Evolutionary conservation across 2,113 vertebrate species (phyloP).

Genomic region (Hemibagrus wyckioides): DNA sequence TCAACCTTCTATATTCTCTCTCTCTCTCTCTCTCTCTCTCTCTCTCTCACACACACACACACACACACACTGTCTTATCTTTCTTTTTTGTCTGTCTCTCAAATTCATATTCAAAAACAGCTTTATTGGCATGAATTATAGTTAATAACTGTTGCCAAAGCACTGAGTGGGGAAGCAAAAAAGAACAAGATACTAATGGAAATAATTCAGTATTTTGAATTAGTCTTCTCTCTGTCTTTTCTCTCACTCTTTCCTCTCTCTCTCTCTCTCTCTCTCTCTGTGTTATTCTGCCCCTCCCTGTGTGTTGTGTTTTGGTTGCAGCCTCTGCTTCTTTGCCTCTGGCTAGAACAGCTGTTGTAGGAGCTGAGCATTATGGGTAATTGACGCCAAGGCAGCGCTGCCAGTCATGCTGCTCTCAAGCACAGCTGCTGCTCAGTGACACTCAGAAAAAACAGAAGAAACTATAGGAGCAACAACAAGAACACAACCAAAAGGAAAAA

Average conservation of each 20-base stretch:
- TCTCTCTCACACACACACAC: no score
- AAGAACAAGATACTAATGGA: no score
- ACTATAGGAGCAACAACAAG: neutral
- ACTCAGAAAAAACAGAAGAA: neutral
- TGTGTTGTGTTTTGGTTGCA: slow-evolving; percentile 33
- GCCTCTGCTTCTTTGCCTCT: slow-evolving; percentile 51
- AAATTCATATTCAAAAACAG: no score
- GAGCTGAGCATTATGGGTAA: slow-evolving; percentile 52
- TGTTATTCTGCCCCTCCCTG: slow-evolving; percentile 40
- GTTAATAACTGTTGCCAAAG: no score
- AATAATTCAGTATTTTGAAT: no score
- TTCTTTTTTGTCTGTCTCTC: no score
- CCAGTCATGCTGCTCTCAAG: slow-evolving; percentile 51
- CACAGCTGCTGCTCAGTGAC: slow-evolving; percentile 52
- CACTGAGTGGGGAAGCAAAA: no score
- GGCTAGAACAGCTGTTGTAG: slow-evolving; percentile 61
- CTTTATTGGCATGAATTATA: no score
- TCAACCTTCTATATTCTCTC: neutral
- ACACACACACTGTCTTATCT: no score
- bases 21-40: neutral
- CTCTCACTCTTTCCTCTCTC: neutral
- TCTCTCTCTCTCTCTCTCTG: neutral
- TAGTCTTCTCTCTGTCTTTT: neutral
- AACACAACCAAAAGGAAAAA: neutral
- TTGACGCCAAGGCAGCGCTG: slow-evolving; percentile 46